Base-by-base conservation (phyloP, 2,888 invertebrate genomes). In the Phaedon cochleariae region DNA sequence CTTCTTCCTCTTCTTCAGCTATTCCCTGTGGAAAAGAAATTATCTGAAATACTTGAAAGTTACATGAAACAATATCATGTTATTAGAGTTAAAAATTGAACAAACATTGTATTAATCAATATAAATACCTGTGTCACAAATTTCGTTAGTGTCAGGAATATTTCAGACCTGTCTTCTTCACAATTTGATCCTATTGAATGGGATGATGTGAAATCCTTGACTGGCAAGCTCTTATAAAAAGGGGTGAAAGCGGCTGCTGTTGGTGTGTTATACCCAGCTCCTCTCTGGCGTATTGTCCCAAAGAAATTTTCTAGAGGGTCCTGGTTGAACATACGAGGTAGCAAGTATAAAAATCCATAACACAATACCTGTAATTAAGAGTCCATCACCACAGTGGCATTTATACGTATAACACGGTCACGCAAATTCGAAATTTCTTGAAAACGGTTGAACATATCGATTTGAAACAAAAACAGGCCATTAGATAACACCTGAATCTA, bases 271-370 rank as follows among this genome's bases (percentile, higher is more conserved):
- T 68, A 54, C 10, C 65, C 41, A 18, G 34, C 59, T 2, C 54
- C 58, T n/a, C 62, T 26, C 48, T 65, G 64, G 31, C 68, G 54
- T 51, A 59, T 55, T 49, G 53, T 51, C 10, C 54, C 58, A 58
- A 65, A 65, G 52, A 63, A 68, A 26, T 54, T 68, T 21, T 68
- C 65, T 0, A 65, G 12, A 15, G 64, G 64, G 46, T 67, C 62
- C 21, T 67, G 64, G 26, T 67, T 68, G 7, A 67, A 67, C 3
- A 45, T 64, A 37, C 67, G 57, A 3, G 59, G 60, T 37, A 62
- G 17, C 10, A 68, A 15, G 34, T 41, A 52, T 6, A 34, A 17
- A 45, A 66, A 66, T 20, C 41, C 41, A n/a, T n/a, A n/a, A n/a
- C n/a, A n/a, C n/a, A n/a, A n/a, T n/a, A n/a, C n/a, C n/a, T n/a